Conservation (phyloP, 2,797 vertebrate species). For the Dendrocincla fuliginosa region DNA sequence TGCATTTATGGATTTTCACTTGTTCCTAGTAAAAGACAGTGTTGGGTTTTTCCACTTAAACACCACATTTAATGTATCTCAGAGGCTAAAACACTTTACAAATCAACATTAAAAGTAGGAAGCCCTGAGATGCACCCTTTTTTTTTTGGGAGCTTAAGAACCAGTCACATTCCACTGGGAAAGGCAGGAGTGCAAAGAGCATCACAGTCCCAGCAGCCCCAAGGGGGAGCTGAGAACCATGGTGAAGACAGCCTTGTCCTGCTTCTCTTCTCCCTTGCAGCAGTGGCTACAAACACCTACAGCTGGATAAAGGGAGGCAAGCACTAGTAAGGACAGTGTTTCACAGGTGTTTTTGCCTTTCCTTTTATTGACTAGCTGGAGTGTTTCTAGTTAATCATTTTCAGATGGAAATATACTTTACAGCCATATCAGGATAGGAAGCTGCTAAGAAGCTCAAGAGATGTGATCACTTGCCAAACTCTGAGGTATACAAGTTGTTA, state of each 20-base stretch:
- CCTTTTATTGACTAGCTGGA: neutral
- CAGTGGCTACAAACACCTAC: neutral
- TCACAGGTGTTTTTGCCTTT: neutral
- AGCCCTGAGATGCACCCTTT: neutral
- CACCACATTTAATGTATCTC: neutral
- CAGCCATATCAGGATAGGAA: slow-evolving; percentile 19
- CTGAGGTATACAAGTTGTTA: slow-evolving; percentile 74
- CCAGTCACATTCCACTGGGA: neutral
- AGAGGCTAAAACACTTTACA: neutral
- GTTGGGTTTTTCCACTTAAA: neutral
- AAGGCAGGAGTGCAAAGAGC: neutral
- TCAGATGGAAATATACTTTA: slow-evolving; percentile 61
- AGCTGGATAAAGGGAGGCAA: neutral
- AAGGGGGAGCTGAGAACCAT: accelerated
- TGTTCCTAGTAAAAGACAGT: neutral
- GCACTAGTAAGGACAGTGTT: accelerated
- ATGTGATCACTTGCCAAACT: slow-evolving; percentile 72
- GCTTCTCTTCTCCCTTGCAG: neutral
- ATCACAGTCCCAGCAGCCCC: neutral
- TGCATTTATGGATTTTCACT: neutral
- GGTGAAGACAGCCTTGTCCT: neutral
- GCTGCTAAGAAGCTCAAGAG: slow-evolving; percentile 61
- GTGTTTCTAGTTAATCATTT: slow-evolving; percentile 26
- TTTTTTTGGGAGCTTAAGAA: neutral
- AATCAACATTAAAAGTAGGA: neutral